Conservation (phyloP, 2,888 invertebrate genomes). For the Acanthoscelides obtectus region DNA sequence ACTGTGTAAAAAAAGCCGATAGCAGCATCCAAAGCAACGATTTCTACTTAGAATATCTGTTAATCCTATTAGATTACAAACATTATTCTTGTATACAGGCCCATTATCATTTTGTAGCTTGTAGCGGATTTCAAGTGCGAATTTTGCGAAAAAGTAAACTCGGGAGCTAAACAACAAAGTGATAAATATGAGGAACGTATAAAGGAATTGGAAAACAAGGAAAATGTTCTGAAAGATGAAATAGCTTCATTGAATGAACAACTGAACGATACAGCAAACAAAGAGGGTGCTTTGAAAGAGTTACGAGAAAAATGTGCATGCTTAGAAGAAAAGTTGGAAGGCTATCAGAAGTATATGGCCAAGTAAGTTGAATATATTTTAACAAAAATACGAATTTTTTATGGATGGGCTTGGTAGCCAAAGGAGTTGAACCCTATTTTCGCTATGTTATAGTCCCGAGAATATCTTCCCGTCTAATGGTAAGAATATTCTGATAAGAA, state of each 20-base stretch:
- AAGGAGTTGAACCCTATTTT: too few species aligned
- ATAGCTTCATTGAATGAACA: slow-evolving; percentile 18
- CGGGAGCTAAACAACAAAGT: slow-evolving; percentile 21
- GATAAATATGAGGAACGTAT: slow-evolving; percentile 17
- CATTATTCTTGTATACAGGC: too few species aligned
- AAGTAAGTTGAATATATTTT: slow-evolving; percentile 2
- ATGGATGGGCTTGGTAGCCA: too few species aligned
- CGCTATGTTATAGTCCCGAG: too few species aligned
- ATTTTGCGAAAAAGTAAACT: slow-evolving; percentile 19
- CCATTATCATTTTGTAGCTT: slow-evolving; percentile 25
- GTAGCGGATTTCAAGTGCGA: slow-evolving; percentile 18
- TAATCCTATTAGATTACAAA: too few species aligned
- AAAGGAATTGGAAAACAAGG: slow-evolving; percentile 17
- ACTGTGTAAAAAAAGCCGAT: too few species aligned
- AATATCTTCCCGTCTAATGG: too few species aligned
- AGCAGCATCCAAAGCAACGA: too few species aligned
- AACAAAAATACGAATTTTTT: too few species aligned
- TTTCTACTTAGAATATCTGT: too few species aligned
- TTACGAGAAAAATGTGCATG: slow-evolving; percentile 17
- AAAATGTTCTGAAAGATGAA: slow-evolving; percentile 18
- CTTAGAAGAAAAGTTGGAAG: slow-evolving; percentile 16
- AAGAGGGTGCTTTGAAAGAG: slow-evolving; percentile 5
- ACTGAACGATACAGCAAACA: slow-evolving; percentile 12
- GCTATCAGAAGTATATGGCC: slow-evolving; percentile 15
- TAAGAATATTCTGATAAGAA: too few species aligned